phyloP scores from a whole-genome alignment of 2,888 invertebrate species.

The Amphipyra tragopoginis region DNA sequence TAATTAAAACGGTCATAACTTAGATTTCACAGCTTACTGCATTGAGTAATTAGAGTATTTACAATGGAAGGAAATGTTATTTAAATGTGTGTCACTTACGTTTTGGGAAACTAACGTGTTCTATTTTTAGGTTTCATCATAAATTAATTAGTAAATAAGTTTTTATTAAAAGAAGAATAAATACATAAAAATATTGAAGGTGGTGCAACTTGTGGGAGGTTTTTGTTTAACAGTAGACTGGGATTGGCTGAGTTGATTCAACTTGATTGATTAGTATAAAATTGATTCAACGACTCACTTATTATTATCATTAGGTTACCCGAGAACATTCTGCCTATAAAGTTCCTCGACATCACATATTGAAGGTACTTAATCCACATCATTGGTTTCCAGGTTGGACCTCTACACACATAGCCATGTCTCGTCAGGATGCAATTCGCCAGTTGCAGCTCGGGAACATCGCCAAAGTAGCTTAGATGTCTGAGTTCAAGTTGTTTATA shows the following conservation, averaged over 20 bases:
- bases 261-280: too few species aligned
- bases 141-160: too few species aligned
- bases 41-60: slow-evolving; percentile 13
- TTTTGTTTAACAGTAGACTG: too few species aligned
- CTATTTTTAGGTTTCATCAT: too few species aligned
- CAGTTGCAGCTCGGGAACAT: slow-evolving; percentile 65
- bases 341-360: too few species aligned
- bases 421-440: slow-evolving; percentile 82
- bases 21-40: slow-evolving; percentile 16
- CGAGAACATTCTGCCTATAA: too few species aligned
- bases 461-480: slow-evolving; percentile 28
- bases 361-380: neutral
- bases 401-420: slow-evolving; percentile 78
- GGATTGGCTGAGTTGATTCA: too few species aligned
- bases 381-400: slow-evolving; percentile 73
- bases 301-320: too few species aligned
- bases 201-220: too few species aligned
- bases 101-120: neutral
- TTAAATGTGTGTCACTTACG: slow-evolving; percentile 2
- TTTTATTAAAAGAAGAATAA: too few species aligned
- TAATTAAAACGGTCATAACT: slow-evolving; percentile 31
- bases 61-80: slow-evolving; percentile 9
- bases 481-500: slow-evolving; percentile 13
- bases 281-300: too few species aligned
- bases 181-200: too few species aligned